phyloP scores from a whole-genome alignment of 1,140 invertebrate genomes.

The Phocides pigmalion region DNA sequence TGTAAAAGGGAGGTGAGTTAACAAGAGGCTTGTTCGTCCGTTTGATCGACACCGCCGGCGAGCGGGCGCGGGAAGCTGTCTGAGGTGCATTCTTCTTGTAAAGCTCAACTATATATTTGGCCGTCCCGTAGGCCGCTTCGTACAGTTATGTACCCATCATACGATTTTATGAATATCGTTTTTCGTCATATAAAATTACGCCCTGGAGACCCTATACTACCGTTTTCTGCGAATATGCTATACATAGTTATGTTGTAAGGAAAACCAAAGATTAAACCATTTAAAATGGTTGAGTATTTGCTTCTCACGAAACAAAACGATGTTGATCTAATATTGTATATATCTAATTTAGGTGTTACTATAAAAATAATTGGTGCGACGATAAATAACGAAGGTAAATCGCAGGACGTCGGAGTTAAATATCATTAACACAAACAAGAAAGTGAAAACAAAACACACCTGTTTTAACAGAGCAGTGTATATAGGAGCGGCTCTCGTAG shows the following conservation, averaged over 20 bases:
- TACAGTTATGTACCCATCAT: conserved; percentile 63
- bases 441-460: conserved; percentile 87
- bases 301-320: too few relatives aligned
- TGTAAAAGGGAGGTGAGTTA: conserved; percentile 65
- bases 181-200: conserved; percentile 26
- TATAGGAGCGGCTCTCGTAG: conserved; percentile 96
- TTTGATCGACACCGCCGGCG: conserved; percentile 81
- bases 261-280: too few relatives aligned
- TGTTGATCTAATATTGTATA: too few relatives aligned
- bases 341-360: too few relatives aligned
- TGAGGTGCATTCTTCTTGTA: conserved; percentile 81
- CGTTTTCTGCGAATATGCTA: background rate
- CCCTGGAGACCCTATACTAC: background rate
- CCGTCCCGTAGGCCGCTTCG: conserved; percentile 53
- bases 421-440: background rate
- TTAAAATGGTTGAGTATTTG: too few relatives aligned
- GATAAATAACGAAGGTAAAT: background rate
- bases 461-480: conserved; percentile 99
- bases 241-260: background rate
- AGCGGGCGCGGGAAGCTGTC: conserved; percentile 75
- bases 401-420: background rate
- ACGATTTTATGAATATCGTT: conserved; percentile 22
- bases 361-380: background rate
- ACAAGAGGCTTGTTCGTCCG: conserved; percentile 81
- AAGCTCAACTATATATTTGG: conserved; percentile 82